Base-by-base conservation (phyloP, 2,888 invertebrate genomes). In the Ditula angustiorana region DNA sequence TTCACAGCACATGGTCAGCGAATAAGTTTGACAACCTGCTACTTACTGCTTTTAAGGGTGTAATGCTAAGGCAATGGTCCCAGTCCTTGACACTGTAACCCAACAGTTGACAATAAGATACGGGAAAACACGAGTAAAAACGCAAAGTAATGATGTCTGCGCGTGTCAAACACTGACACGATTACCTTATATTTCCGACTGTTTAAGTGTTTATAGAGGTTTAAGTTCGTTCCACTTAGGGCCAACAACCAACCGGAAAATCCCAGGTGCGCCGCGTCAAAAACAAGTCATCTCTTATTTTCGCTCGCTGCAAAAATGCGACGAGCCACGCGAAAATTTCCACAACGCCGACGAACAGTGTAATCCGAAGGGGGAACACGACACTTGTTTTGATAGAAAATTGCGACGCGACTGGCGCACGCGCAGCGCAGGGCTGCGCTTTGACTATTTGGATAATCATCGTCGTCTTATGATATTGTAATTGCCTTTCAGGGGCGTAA, bases 321-420 rank as follows among this genome's bases (percentile, higher is more conserved):
- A 8, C 41, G 26, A 7, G 26, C 35, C 16, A 19, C 30, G 63
- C 58, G 33, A 52, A 58, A 28, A 35, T 21, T 64, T 37, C 57
- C 63, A 46, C 58, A n/a, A n/a, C 13, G 4, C 52, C 37, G n/a
- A 67, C 66, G 67, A 67, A 66, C 66, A 65, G 24, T 19, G 66
- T 61, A 64, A 71, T 21, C 46, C 19, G 68, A 69, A 26, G 47
- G 44, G 16, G 73, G 62, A 71, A 74, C 55, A 16, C 23, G 73
- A 72, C 65, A 71, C 74, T 69, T 74, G 71, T 72, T 74, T 71
- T 73, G 68, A 72, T 69, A 67, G 67, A 60, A 49, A 67, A 71
- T 69, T 60, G 59, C 58, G 66, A 19, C 47, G 53, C 13, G 60
- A 11, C 35, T 49, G 10, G 55, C 52, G 60, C 16, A 13, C 5